These are phyloP conservation scores for Podilymbus podiceps DNA, from an alignment of 2,113 vertebrate species.

Conservation along the genomic window DNA sequence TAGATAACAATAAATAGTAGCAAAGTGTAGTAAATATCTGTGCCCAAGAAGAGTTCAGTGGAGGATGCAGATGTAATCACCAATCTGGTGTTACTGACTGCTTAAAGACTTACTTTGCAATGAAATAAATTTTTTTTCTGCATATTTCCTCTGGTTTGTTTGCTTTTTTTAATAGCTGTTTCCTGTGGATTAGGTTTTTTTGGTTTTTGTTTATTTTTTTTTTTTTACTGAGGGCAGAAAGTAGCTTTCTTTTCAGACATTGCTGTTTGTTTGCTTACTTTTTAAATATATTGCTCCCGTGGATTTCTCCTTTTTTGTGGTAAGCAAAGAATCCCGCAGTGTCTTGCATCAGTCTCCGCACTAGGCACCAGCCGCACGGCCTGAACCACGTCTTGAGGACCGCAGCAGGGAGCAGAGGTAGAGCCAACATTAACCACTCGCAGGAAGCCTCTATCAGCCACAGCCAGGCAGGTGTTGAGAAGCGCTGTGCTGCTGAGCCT, in stretches of 20 bases:
- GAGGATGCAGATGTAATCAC: background rate
- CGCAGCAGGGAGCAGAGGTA: background rate
- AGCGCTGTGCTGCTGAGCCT: background rate
- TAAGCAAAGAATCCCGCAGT: background rate
- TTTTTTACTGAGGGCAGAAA: background rate
- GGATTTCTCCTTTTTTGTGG: background rate
- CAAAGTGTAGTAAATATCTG: background rate
- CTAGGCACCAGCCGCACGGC: background rate
- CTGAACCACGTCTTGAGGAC: fast-evolving
- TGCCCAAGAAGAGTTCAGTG: background rate
- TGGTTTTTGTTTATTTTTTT: background rate
- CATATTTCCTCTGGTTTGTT: background rate
- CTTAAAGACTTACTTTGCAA: background rate
- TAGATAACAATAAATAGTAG: background rate
- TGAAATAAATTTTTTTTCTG: background rate
- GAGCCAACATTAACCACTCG: background rate
- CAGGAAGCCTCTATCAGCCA: background rate
- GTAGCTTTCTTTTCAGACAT: background rate
- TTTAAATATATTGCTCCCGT: background rate
- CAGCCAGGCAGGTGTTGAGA: constrained; percentile 32
- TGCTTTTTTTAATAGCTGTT: background rate
- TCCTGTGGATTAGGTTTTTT: background rate
- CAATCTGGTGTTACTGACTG: background rate
- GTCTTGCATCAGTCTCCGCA: background rate
- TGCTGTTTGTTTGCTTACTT: background rate